Evolutionary conservation across 2,797 vertebrate species (phyloP).

Genomic region (Ptychadena robeensis): DNA sequence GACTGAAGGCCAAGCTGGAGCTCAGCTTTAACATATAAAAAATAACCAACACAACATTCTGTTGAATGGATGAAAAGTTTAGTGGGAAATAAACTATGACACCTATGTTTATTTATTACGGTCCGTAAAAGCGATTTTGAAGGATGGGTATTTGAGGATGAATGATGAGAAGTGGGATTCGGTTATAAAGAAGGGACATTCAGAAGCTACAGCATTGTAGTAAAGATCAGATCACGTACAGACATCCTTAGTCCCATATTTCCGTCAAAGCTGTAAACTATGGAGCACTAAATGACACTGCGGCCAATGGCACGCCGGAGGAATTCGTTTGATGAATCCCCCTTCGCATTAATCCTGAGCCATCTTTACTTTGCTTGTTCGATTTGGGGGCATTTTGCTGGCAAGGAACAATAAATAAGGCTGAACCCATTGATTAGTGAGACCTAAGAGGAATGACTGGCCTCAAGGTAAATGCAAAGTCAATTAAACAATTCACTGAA

Average conservation of each 20-base stretch:
- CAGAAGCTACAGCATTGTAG: no score
- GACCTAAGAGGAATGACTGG: slow-evolving; percentile 24
- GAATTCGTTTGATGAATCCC: not conserved
- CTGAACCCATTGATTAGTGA: slow-evolving; percentile 29
- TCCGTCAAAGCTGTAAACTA: not conserved
- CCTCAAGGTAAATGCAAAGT: slow-evolving; percentile 47
- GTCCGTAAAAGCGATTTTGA: no score
- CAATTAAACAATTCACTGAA: slow-evolving; percentile 46
- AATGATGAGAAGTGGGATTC: no score
- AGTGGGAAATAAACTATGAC: no score
- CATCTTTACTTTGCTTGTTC: slow-evolving; percentile 15
- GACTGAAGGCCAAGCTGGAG: no score
- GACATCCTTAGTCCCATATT: not conserved
- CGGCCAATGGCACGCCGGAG: not conserved
- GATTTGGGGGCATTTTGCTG: slow-evolving; percentile 17
- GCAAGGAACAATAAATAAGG: slow-evolving; percentile 24
- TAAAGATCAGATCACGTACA: no score
- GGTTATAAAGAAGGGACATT: no score
- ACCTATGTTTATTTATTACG: no score
- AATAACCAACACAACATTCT: no score
- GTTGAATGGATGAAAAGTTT: no score
- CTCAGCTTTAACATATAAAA: no score
- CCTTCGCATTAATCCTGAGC: not conserved
- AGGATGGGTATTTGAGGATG: no score
- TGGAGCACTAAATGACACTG: not conserved